Percentiles rank a stretch among this genome's conserved stretches.
Conservation (phyloP, 2,113 vertebrate genomes). For the Oreamnos americanus region DNA sequence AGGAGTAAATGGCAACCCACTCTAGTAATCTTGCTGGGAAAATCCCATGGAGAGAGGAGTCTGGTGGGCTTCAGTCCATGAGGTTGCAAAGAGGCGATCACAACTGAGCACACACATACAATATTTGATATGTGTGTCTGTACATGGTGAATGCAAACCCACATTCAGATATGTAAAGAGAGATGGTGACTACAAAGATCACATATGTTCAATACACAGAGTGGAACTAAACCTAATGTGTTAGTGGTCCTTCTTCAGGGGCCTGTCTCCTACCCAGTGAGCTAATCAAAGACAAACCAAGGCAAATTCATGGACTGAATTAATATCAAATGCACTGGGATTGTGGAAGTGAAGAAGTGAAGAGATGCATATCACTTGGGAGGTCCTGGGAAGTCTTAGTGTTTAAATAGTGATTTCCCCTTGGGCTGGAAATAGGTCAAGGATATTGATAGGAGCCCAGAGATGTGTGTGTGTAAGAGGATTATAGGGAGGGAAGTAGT, state of each 20-base stretch:
- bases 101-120: neutral
- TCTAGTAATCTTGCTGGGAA: neutral
- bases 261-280: neutral
- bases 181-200: neutral
- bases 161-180: neutral
- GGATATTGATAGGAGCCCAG: neutral
- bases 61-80: accelerated
- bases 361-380: too few species aligned
- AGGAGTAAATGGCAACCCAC: neutral
- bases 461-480: neutral
- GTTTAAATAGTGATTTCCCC: neutral
- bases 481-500: neutral
- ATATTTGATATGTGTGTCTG: neutral
- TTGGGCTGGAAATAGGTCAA: neutral
- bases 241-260: neutral
- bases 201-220: neutral
- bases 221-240: neutral
- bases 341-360: neutral
- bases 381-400: neutral
- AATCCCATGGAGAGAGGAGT: neutral
- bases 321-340: neutral
- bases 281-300: neutral
- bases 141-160: neutral
- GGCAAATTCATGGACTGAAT: neutral
- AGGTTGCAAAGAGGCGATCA: neutral